Evolutionary conservation across 2,113 vertebrate species (phyloP), one percentile per base, ranked within the genome.

Genomic region (Pedionomus torquatus): DNA sequence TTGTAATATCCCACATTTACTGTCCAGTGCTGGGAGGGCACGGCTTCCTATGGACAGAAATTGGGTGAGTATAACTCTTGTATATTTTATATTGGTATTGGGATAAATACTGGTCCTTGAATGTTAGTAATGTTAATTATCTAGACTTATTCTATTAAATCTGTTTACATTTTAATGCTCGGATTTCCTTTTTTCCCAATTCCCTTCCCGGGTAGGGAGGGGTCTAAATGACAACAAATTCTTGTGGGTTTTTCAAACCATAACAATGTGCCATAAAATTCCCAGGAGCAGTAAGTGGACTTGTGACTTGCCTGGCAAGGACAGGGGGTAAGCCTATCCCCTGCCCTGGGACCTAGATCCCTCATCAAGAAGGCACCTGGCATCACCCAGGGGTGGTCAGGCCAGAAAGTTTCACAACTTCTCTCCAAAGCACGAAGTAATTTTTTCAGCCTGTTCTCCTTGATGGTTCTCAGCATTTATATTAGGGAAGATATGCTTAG

Each of bases 331-430:
- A 75, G 10, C 17, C 44, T 52, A 19, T 3, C 10, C 23, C 11
- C 23, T 11, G 0, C 0, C 0, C n/a, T 17, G 31, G 5, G 33
- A 30, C 9, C 2, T 33, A 88, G 39, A 18, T 54, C 49, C 41
- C 30, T 28, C 61, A 70, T 7, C n/a, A 35, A 74, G 69, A 63
- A 24, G 17, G 11, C 31, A 61, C 0, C 0, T 17, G 37, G 44
- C 30, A 48, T 46, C 0, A 0, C 25, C 35, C 19, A 13, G 28
- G 8, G 11, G 25, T 15, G 14, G 28, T 14, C 2, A 2, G 25
- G 43, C 10, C 49, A 65, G 70, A 72, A 57, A 80, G 35, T 11
- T 48, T 66, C 54, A 76, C 26, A 69, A 1, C 51, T 61, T 64
- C 68, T 37, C 18, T 44, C 41, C 35, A 68, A 72, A 60, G 26